Conservation (phyloP, 2,113 vertebrate species). For the Eleginops maclovinus region DNA sequence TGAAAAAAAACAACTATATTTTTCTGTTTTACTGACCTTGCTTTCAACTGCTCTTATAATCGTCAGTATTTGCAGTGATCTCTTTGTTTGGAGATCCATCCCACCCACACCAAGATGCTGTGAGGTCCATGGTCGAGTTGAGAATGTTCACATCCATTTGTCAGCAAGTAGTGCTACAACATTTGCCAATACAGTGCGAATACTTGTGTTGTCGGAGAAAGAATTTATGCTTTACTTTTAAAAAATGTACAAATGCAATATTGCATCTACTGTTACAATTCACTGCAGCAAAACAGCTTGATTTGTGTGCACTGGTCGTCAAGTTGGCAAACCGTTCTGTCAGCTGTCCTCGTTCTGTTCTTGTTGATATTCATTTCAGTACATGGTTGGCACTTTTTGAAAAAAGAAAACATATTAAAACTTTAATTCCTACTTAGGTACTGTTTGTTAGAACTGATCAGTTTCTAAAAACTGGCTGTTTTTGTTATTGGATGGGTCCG, state of each 20-base stretch:
- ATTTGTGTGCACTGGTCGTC: background rate
- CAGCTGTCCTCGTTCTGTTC: background rate
- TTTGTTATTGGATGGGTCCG: background rate
- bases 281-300: background rate
- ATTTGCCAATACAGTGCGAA: background rate
- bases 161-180: constrained; percentile 19
- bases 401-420: background rate
- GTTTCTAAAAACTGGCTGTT: background rate
- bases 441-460: background rate
- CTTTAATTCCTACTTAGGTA: background rate
- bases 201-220: constrained; percentile 7
- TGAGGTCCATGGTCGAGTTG: background rate
- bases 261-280: background rate
- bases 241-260: background rate
- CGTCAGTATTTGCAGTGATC: constrained; percentile 9
- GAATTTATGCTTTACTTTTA: background rate
- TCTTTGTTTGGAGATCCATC: constrained; percentile 11
- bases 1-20: background rate
- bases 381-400: background rate
- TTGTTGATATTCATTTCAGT: background rate
- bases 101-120: constrained; percentile 11
- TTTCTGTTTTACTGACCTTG: background rate
- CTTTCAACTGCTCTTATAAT: constrained; percentile 2
- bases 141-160: constrained; percentile 6
- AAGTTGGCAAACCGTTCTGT: background rate